phyloP scores from a whole-genome alignment of 2,797 vertebrate genomes.

The Chiloscyllium punctatum region DNA sequence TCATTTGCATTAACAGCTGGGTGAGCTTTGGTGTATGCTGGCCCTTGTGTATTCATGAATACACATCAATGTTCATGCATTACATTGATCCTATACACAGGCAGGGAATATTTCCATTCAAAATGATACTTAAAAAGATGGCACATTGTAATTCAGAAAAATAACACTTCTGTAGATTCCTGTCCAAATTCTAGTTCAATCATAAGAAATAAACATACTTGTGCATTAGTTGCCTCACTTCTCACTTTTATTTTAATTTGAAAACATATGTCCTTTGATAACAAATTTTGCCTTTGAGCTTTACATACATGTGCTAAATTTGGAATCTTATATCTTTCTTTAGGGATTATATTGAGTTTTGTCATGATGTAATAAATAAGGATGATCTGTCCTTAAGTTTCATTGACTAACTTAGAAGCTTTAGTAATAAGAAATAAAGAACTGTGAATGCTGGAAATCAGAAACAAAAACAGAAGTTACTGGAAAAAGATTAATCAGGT shows the following conservation, averaged over 20 bases:
- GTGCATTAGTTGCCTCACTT: background rate
- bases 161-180: background rate
- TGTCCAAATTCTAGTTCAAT: background rate
- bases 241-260: background rate
- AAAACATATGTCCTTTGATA: background rate
- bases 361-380: too few species aligned
- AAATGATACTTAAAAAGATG: background rate
- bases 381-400: too few species aligned
- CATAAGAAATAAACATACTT: background rate
- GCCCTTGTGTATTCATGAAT: too few species aligned
- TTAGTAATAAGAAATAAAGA: too few species aligned
- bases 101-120: background rate
- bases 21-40: background rate
- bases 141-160: background rate
- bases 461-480: too few species aligned
- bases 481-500: too few species aligned
- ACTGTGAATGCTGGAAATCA: too few species aligned
- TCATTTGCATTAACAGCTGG: background rate
- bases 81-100: background rate
- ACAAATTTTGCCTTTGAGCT: background rate
- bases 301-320: background rate
- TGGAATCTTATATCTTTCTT: background rate
- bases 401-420: too few species aligned
- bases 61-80: background rate
- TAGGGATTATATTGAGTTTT: too few species aligned